Evolutionary conservation across 1,140 invertebrate species (phyloP), one percentile per base, ranked within the genome.

Genomic region (Colletes latitarsis): DNA sequence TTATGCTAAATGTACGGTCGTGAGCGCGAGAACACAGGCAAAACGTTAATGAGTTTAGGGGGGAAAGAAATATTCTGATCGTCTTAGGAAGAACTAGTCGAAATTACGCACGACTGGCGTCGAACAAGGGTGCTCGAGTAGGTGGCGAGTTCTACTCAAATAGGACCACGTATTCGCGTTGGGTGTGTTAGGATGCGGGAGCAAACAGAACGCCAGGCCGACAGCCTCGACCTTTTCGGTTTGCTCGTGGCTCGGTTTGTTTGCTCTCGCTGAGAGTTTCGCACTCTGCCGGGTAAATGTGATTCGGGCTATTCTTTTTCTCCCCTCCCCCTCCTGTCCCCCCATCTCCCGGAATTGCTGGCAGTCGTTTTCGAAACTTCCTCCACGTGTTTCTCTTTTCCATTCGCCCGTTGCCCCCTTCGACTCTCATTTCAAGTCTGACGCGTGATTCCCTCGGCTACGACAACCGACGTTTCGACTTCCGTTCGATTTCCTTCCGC

Each of bases 341-440:
- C 12, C 4, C 30, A 4, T 12, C 14, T 12, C 39, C 0, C 5
- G 17, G 15, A n/a, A 57, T 19, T 3, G 63, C 19, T 1, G 39
- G 19, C 52, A 21, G 63, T 70, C 57, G 55, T 77, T 77, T 17
- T 8, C 67, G 17, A 77, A 77, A 77, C 57, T 77, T 70, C 68
- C 1, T 1, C 49, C 43, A 39, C 14, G 6, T 30, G 39, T 43
- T 57, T 46, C n/a, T 12, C 21, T 62, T 60, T 41, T 9, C 41
- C 21, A n/a, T 21, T 4, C 60, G 0, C 43, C 6, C 46, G 12
- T n/a, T 5, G 14, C 17, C 9, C n/a, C n/a, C 41, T 53, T 74
- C 72, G 60, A 74, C 49, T 53, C 60, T 74, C 49, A 49, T 74
- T 74, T 74, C 60, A 30, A 53, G 6, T 62, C 72, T 19, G 46